These are phyloP conservation scores for Sparidentex hasta DNA, from an alignment of 2,797 vertebrate species.

Conservation along the genomic window DNA sequence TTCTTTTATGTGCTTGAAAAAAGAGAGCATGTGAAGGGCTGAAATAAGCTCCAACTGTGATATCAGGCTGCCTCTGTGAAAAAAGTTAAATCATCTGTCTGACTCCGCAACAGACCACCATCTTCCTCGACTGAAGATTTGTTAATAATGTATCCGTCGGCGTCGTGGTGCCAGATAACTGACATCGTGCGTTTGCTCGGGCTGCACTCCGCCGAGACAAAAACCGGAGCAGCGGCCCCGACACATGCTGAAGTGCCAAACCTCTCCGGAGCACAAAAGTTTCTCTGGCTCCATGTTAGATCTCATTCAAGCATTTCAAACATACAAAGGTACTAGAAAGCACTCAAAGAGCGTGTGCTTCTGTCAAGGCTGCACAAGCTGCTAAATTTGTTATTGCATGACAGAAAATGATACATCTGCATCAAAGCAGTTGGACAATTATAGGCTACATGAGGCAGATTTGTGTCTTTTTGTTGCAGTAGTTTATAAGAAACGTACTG, in stretches of 20 bases:
- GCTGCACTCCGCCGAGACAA: constrained; percentile 47
- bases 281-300: constrained; percentile 32
- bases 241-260: constrained; percentile 20
- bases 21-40: constrained; percentile 41
- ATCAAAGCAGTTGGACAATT: not conserved
- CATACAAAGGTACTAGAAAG: constrained; percentile 41
- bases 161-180: constrained; percentile 26
- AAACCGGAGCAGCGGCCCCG: constrained; percentile 29
- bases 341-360: not conserved
- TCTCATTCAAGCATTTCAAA: constrained; percentile 40
- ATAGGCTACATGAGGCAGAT: not conserved
- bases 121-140: constrained; percentile 38
- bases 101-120: constrained; percentile 29
- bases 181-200: constrained; percentile 35
- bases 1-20: constrained; percentile 41
- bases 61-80: not conserved
- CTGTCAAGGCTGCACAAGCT: constrained; percentile 2
- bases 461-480: not conserved
- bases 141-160: constrained; percentile 74
- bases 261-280: constrained; percentile 9
- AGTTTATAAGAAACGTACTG: not conserved
- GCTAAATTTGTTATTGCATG: not conserved
- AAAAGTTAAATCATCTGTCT: constrained; percentile 16
- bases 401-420: not conserved
- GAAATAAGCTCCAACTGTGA: constrained; percentile 16